Evolutionary conservation across 2,113 vertebrate species (phyloP).

Genomic region (Eurypyga helias): DNA sequence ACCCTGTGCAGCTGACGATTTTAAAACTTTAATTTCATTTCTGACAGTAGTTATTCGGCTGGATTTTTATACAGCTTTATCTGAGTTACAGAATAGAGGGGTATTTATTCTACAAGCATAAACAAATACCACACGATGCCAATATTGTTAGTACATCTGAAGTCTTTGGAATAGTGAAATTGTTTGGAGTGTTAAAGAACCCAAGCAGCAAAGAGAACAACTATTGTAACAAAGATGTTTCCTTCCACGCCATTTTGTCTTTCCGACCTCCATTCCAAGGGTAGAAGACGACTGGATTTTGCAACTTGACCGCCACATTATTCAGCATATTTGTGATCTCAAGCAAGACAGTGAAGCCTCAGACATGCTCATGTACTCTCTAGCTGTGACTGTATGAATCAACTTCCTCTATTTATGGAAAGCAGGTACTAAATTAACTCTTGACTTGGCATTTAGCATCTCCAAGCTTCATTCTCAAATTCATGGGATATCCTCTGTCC

Average conservation of each 20-base stretch:
- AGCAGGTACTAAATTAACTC: slow-evolving; percentile 45
- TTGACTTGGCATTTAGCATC: slow-evolving; percentile 41
- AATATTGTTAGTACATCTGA: not conserved
- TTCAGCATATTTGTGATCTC: not conserved
- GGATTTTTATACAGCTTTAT: not conserved
- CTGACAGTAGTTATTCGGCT: not conserved
- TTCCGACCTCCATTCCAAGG: not conserved
- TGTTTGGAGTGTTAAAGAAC: not conserved
- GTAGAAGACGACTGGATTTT: not conserved
- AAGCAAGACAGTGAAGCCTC: slow-evolving; percentile 4
- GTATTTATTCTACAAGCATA: not conserved
- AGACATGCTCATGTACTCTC: not conserved
- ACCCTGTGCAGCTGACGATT: not conserved
- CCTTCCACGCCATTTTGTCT: not conserved
- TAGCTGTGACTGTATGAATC: slow-evolving; percentile 55
- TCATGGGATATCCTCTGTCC: not conserved
- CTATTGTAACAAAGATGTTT: not conserved
- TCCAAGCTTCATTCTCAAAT: slow-evolving; percentile 45
- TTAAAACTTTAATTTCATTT: not conserved
- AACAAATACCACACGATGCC: not conserved
- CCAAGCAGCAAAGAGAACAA: not conserved
- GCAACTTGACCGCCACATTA: not conserved
- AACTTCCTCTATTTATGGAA: slow-evolving; percentile 71
- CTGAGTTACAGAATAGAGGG: not conserved
- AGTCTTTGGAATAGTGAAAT: not conserved